A percentile compares a stretch with the other conserved stretches of the same genome.
Conservation (phyloP, 2,113 vertebrate genomes). For the Strix aluco region DNA sequence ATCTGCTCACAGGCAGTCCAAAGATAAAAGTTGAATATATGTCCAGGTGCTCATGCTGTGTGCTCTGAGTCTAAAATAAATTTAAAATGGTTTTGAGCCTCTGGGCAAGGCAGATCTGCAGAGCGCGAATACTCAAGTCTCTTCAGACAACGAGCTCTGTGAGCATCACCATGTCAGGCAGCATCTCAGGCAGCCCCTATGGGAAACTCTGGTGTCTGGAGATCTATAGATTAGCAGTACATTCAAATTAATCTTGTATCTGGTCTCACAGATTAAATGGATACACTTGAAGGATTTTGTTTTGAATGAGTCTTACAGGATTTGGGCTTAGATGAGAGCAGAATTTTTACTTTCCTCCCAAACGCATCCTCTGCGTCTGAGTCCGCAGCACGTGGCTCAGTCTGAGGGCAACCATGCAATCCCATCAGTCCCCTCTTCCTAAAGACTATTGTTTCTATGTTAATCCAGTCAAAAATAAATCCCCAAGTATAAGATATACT, state of each 20-base stretch:
- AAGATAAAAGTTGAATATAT: background rate
- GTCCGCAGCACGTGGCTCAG: background rate
- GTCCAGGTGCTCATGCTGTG: background rate
- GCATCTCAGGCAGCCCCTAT: background rate
- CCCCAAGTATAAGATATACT: background rate
- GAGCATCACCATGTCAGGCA: conserved; percentile 22
- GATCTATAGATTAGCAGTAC: conserved; percentile 53
- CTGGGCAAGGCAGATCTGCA: background rate
- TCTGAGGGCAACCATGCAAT: background rate
- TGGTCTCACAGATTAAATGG: conserved; percentile 55
- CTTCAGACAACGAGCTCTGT: background rate
- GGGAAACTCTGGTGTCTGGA: background rate
- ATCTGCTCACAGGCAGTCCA: background rate
- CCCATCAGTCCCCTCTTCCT: background rate
- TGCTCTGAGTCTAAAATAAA: background rate
- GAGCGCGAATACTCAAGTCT: background rate
- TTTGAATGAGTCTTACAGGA: conserved; percentile 55
- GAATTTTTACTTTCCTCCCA: conserved; percentile 50
- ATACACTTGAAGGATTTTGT: conserved; percentile 57
- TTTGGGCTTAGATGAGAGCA: conserved; percentile 47
- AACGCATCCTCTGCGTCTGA: background rate
- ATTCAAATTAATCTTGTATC: conserved; percentile 62
- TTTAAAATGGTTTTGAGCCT: background rate
- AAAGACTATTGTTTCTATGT: background rate
- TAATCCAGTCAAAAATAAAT: background rate